phyloP scores from a whole-genome alignment of 2,797 vertebrate genomes.

The Scomberomorus guttatus region DNA sequence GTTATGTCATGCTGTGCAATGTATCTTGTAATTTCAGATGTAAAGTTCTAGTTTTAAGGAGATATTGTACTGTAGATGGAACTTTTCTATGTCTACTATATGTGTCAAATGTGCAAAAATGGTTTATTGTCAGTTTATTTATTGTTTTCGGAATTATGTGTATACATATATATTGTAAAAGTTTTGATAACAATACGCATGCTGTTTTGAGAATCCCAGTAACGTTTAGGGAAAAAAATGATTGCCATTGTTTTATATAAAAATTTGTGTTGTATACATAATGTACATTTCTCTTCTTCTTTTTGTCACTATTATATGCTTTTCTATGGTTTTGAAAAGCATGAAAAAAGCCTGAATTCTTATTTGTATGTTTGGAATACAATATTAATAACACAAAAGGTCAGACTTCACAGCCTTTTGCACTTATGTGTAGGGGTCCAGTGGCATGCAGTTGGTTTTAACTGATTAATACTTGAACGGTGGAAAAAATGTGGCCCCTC shows the following conservation, averaged over 20 bases:
- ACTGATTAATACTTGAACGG: conserved; percentile 46
- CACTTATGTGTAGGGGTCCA: conserved; percentile 71
- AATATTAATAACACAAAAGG: conserved; percentile 65
- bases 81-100: conserved; percentile 85
- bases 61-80: conserved; percentile 86
- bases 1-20: conserved; percentile 89
- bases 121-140: conserved; percentile 93
- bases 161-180: conserved; percentile 88
- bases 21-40: conserved; percentile 91
- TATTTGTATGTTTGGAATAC: conserved; percentile 75
- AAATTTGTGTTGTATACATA: conserved; percentile 79
- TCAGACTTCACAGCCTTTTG: conserved; percentile 75
- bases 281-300: conserved; percentile 72
- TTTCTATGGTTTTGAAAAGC: conserved; percentile 84
- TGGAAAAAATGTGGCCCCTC: conserved; percentile 33
- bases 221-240: conserved; percentile 71
- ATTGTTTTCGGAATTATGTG: conserved; percentile 87
- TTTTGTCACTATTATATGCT: conserved; percentile 78
- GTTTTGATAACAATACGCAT: conserved; percentile 93
- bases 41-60: conserved; percentile 89
- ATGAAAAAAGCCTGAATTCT: conserved; percentile 80
- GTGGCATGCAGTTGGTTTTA: conserved; percentile 62
- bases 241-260: conserved; percentile 79
- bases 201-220: conserved; percentile 86
- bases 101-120: conserved; percentile 91